Conservation (phyloP, 2,113 vertebrate species). For the Corythoichthys haematopterus region DNA sequence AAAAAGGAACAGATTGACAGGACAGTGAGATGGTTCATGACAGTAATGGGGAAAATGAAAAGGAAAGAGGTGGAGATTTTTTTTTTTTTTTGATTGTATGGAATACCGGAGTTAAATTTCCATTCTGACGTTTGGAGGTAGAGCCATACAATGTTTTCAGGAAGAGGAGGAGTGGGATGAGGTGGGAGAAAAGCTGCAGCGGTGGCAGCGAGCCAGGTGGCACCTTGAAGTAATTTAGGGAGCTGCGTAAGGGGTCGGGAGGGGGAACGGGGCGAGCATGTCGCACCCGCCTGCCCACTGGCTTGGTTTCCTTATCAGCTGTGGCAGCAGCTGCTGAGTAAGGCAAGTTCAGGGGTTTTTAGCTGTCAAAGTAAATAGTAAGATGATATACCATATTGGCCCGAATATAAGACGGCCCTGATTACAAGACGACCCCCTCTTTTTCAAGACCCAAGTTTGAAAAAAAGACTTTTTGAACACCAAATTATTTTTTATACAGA, state of each 20-base stretch:
- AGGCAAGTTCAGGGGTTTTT: conserved; percentile 19
- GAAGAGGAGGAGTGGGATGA: conserved; percentile 20
- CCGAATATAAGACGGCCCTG: too few species aligned
- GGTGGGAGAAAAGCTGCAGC: conserved; percentile 50
- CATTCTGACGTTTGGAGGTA: conserved; percentile 21
- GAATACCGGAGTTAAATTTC: conserved; percentile 29
- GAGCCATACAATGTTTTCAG: conserved; percentile 57
- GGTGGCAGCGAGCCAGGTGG: conserved; percentile 41
- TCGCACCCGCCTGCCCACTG: background rate
- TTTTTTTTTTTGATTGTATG: conserved; percentile 44
- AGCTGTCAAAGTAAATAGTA: background rate
- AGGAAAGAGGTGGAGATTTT: conserved; percentile 6
- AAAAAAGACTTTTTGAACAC: too few species aligned
- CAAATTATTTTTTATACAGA: too few species aligned
- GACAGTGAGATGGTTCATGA: conserved; percentile 66
- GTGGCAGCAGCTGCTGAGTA: conserved; percentile 36
- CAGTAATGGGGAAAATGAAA: conserved; percentile 29
- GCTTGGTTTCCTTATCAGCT: conserved; percentile 37
- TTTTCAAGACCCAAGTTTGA: too few species aligned
- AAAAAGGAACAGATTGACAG: conserved; percentile 53
- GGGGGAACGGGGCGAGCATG: conserved; percentile 19
- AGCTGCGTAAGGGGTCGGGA: conserved; percentile 42
- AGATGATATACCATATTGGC: too few species aligned
- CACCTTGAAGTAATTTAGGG: conserved; percentile 47
- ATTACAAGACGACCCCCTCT: too few species aligned